Conservation (phyloP, 2,797 vertebrate genomes). For the Todus mexicanus region DNA sequence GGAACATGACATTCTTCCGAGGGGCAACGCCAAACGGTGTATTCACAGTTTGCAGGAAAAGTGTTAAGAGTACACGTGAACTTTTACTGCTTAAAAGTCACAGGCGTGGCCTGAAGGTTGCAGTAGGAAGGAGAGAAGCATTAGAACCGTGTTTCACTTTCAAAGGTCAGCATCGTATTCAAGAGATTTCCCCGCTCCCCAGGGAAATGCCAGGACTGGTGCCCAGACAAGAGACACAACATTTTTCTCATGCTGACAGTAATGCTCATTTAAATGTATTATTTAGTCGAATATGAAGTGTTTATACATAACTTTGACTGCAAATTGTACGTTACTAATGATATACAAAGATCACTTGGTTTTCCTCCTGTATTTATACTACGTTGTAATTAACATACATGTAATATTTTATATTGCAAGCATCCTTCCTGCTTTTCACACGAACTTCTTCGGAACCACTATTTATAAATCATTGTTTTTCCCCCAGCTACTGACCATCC, state of each 20-base stretch:
- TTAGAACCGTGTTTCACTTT: neutral
- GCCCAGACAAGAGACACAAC: neutral
- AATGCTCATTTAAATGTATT: neutral
- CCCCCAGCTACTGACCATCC: neutral
- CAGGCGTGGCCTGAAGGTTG: neutral
- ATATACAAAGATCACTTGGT: neutral
- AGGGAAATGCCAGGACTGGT: neutral
- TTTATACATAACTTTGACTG: neutral
- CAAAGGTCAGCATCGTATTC: rapidly evolving
- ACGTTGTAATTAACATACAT: neutral
- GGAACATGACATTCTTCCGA: neutral
- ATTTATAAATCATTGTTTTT: neutral
- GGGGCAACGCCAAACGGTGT: neutral
- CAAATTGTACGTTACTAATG: neutral
- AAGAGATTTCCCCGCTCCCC: neutral
- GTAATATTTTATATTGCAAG: neutral
- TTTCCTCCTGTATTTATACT: neutral
- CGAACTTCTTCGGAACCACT: neutral
- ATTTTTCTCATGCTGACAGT: neutral
- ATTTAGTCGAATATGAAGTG: neutral
- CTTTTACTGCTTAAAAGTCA: neutral
- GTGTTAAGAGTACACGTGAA: neutral
- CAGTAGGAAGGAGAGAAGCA: neutral
- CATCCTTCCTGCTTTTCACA: neutral
- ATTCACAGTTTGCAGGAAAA: neutral